Evolutionary conservation across 2,888 invertebrate species (phyloP).

Genomic region (Acleris laterana): DNA sequence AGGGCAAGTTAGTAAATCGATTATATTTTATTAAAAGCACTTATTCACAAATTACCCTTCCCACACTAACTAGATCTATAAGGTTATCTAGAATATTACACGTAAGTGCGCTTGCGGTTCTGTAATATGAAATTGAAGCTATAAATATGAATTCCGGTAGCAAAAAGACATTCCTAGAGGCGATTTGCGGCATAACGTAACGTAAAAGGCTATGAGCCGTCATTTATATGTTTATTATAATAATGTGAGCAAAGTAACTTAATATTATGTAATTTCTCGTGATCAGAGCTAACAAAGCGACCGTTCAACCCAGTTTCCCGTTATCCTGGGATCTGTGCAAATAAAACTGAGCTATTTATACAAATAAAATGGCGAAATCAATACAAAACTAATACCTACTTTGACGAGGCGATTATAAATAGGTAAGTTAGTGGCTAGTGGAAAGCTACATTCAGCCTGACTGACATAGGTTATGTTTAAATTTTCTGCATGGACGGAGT

Average conservation of each 20-base stretch:
- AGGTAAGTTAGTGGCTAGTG: too few relatives aligned
- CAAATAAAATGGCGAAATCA: not conserved
- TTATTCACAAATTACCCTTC: constrained; percentile 5
- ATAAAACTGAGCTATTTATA: too few relatives aligned
- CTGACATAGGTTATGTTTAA: too few relatives aligned
- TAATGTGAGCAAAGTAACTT: not conserved
- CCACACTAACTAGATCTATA: not conserved
- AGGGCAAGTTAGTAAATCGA: constrained; percentile 1
- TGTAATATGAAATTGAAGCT: not conserved
- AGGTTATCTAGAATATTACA: constrained; percentile 19
- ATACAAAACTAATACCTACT: not conserved
- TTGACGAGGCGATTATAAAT: too few relatives aligned
- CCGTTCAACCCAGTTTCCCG: not conserved
- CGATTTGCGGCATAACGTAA: constrained; percentile 2
- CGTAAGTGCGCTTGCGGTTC: not conserved
- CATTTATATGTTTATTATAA: not conserved
- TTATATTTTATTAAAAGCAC: constrained; percentile 9
- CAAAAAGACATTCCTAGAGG: constrained; percentile 5
- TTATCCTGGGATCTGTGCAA: too few relatives aligned
- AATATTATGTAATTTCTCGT: not conserved
- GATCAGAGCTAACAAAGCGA: not conserved
- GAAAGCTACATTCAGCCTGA: too few relatives aligned
- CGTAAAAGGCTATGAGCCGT: not conserved
- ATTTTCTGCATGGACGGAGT: too few relatives aligned
- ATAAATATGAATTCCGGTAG: constrained; percentile 17